Evolutionary conservation across 2,888 invertebrate genomes (phyloP).

Genomic region (Monoplex corrugatus): DNA sequence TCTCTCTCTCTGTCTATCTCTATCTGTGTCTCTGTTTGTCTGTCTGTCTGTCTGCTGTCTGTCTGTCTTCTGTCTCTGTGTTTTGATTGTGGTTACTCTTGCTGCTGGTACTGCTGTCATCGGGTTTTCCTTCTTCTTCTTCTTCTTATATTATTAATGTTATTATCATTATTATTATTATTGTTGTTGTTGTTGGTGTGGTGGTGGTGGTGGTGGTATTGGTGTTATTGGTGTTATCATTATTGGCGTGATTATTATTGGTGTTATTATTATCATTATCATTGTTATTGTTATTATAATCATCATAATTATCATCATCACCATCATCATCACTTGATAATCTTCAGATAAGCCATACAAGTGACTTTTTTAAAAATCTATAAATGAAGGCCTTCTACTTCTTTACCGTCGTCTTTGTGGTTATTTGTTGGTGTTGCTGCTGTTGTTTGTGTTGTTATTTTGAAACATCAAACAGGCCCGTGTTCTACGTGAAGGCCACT

Average conservation of each 20-base stretch:
- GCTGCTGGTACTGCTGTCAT: neutral
- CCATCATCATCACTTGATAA: too few relatives aligned
- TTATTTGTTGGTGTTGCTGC: neutral
- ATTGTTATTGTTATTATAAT: neutral
- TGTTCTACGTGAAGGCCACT: too few relatives aligned
- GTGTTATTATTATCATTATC: neutral
- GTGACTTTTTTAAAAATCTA: too few relatives aligned
- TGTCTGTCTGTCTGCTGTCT: neutral
- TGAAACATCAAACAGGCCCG: too few relatives aligned
- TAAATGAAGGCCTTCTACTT: too few relatives aligned
- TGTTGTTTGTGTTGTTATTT: too few relatives aligned
- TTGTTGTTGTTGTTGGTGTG: neutral
- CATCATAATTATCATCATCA: too few relatives aligned
- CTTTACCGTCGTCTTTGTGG: too few relatives aligned
- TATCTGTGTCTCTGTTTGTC: neutral
- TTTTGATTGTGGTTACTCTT: neutral
- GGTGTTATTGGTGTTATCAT: neutral
- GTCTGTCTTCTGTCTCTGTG: conserved; percentile 17
- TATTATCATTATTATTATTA: neutral
- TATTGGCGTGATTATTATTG: neutral
- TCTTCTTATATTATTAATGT: neutral
- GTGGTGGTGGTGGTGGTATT: neutral
- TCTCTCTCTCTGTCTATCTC: neutral
- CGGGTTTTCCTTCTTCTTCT: neutral
- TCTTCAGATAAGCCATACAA: too few relatives aligned